Conservation (phyloP, 2,888 invertebrate species). For the Scaptomyza parva region DNA sequence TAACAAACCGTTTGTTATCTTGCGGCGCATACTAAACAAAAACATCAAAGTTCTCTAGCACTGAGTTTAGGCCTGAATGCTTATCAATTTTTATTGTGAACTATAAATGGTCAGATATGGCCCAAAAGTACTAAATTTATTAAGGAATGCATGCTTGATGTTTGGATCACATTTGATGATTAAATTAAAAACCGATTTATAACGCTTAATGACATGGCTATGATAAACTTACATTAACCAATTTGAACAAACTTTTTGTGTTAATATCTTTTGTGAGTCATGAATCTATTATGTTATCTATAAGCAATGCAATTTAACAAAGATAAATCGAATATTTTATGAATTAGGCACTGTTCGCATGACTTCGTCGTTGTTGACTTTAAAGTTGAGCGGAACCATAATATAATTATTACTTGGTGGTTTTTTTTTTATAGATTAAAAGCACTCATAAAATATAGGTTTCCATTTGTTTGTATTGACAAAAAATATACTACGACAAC, state of each 20-base stretch:
- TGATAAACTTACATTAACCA: neutral
- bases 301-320: neutral
- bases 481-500: too few species aligned
- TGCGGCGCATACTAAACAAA: slow-evolving; percentile 16
- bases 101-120: slow-evolving; percentile 25
- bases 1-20: slow-evolving; percentile 3
- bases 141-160: neutral
- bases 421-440: neutral
- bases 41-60: slow-evolving; percentile 45
- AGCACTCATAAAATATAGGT: neutral
- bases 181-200: slow-evolving; percentile 2
- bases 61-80: slow-evolving; percentile 11
- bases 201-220: neutral
- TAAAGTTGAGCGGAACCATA: neutral
- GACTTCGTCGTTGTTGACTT: neutral
- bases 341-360: too few species aligned
- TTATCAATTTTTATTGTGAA: slow-evolving; percentile 33
- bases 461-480: too few species aligned
- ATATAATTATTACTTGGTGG: neutral
- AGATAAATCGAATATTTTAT: too few species aligned
- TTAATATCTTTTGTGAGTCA: slow-evolving; percentile 13
- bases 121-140: slow-evolving; percentile 4
- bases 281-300: neutral
- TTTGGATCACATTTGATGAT: neutral
- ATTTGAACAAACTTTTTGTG: neutral